phyloP scores from a whole-genome alignment of 2,113 vertebrate genomes.

The Gallinago media region DNA sequence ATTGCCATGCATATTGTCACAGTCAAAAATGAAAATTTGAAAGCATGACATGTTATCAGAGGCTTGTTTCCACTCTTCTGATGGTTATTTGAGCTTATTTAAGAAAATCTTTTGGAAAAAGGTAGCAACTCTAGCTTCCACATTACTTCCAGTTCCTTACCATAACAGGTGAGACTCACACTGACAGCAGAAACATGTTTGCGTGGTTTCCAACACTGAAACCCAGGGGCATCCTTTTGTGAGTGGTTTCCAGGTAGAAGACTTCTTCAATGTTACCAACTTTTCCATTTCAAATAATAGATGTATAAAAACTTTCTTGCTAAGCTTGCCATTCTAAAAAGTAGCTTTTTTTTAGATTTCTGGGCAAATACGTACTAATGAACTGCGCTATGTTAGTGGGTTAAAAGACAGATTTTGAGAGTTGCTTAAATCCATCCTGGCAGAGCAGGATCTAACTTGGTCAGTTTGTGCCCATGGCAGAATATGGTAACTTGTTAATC shows the following conservation, averaged over 20 bases:
- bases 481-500: background rate
- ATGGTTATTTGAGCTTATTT: background rate
- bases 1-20: background rate
- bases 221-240: background rate
- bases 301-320: rapidly evolving
- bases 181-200: background rate
- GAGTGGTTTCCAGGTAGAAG: background rate
- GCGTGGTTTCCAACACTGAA: background rate
- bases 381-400: background rate
- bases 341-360: background rate
- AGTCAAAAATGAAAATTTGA: background rate
- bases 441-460: background rate
- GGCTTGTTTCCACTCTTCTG: background rate
- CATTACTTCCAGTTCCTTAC: background rate
- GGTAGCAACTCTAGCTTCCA: background rate
- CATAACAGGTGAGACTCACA: background rate
- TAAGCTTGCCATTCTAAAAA: background rate
- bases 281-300: background rate
- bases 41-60: background rate
- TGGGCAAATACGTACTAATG: background rate
- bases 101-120: background rate
- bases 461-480: background rate
- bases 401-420: background rate
- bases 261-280: background rate
- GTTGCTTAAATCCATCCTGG: background rate